These are phyloP conservation scores for Rhadina sibilatrix DNA, from an alignment of 2,113 vertebrate genomes.

Conservation along the genomic window DNA sequence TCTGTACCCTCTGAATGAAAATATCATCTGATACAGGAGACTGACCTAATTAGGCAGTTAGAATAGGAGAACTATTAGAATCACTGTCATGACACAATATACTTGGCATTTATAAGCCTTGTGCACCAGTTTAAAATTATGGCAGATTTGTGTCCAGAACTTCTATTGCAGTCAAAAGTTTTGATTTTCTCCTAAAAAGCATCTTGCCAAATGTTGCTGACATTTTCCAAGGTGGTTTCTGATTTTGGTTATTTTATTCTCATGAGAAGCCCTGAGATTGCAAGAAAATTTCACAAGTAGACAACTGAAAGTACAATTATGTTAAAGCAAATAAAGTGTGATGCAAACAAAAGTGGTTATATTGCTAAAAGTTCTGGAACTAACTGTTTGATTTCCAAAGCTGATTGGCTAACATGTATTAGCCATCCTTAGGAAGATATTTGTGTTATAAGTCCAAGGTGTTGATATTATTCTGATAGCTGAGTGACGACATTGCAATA, in stretches of 20 bases:
- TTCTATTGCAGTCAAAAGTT: background rate
- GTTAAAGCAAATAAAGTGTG: background rate
- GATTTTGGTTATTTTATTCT: background rate
- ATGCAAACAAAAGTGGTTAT: background rate
- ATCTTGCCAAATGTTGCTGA: background rate
- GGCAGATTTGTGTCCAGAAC: background rate
- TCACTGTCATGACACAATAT: background rate
- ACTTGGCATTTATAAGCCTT: background rate
- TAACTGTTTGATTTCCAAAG: background rate
- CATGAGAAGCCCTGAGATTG: background rate
- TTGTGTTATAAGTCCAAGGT: background rate
- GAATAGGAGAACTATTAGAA: background rate
- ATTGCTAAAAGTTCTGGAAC: background rate
- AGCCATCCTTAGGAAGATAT: background rate
- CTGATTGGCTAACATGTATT: background rate
- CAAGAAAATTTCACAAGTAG: background rate
- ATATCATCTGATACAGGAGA: background rate
- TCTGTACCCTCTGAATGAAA: background rate
- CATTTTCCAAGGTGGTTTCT: background rate
- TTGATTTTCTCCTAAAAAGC: background rate
- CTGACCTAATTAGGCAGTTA: background rate
- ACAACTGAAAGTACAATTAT: background rate
- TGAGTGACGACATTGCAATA: background rate
- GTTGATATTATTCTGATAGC: background rate
- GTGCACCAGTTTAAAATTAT: background rate